These are phyloP conservation scores for Cranoglanis bouderius DNA, from an alignment of 2,113 vertebrate species.

Conservation along the genomic window DNA sequence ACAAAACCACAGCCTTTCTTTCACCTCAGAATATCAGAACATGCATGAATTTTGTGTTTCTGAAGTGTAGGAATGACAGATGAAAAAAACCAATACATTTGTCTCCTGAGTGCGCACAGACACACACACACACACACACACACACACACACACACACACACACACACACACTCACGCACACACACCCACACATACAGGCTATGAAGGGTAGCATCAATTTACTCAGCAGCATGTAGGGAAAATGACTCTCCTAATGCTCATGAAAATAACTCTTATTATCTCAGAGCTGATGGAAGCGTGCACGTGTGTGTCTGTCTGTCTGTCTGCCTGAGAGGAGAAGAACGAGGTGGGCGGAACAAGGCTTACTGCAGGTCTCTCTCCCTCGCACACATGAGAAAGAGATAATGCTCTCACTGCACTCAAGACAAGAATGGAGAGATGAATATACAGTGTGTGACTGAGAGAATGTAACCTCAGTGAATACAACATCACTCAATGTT, in stretches of 20 bases:
- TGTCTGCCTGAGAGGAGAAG: background rate
- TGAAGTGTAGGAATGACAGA: background rate
- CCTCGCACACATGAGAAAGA: background rate
- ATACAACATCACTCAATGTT: background rate
- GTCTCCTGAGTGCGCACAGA: background rate
- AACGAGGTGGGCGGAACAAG: background rate
- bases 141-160: conserved; percentile 24
- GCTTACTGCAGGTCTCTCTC: background rate
- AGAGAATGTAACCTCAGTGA: background rate
- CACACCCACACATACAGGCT: conserved; percentile 8
- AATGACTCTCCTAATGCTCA: conserved; percentile 57
- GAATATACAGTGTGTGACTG: background rate
- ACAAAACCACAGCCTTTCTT: background rate
- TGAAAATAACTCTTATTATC: conserved; percentile 61
- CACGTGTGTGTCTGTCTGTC: conserved; percentile 3
- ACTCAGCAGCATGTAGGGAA: conserved; percentile 48
- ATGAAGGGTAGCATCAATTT: conserved; percentile 44
- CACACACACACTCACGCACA: conserved; percentile 5
- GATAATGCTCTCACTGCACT: background rate
- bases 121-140: conserved; percentile 3
- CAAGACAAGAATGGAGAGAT: background rate
- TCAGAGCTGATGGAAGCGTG: conserved; percentile 8
- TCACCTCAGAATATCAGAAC: conserved; percentile 25
- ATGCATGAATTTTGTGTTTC: background rate
- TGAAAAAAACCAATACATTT: background rate